Percentiles rank a stretch among this genome's conserved stretches.
Evolutionary conservation across 2,888 invertebrate genomes (phyloP).

Genomic region (Lasioglossum zephyrum): DNA sequence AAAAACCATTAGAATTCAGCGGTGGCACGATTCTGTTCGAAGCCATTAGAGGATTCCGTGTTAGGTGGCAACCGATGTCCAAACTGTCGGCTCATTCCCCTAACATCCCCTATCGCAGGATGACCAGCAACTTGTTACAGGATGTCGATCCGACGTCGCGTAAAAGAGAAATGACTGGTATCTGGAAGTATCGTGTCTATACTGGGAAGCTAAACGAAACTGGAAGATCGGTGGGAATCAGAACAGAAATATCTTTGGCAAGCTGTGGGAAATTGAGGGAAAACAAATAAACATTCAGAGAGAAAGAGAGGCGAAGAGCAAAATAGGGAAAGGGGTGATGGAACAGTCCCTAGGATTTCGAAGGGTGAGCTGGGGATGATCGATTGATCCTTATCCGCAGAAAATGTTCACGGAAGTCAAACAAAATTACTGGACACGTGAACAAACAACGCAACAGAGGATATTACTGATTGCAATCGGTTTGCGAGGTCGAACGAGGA

Average conservation of each 20-base stretch:
- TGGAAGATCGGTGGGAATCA: conserved; percentile 9
- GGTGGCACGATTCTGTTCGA: background rate
- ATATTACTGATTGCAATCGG: background rate
- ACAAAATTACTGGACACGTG: conserved; percentile 22
- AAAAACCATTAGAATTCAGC: conserved; percentile 7
- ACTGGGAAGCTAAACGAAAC: background rate
- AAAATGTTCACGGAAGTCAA: conserved; percentile 15
- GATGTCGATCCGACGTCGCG: background rate
- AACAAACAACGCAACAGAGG: background rate
- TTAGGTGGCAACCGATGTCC: background rate
- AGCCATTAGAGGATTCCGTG: background rate
- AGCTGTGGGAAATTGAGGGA: background rate
- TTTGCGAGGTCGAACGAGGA: background rate
- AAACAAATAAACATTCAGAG: background rate
- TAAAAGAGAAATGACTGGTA: conserved; percentile 1
- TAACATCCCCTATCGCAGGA: background rate
- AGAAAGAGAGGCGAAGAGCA: background rate
- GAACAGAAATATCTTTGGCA: background rate
- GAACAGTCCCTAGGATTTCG: conserved; percentile 3
- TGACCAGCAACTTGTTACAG: background rate
- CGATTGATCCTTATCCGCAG: background rate
- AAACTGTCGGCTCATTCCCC: conserved; percentile 2
- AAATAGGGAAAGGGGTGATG: background rate
- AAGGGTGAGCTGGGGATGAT: background rate
- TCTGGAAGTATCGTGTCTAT: background rate